Percentiles rank a stretch among this genome's conserved stretches.
These are phyloP conservation scores for Sebastes alutus DNA, from an alignment of 2,797 vertebrate species.

Conservation along the genomic window DNA sequence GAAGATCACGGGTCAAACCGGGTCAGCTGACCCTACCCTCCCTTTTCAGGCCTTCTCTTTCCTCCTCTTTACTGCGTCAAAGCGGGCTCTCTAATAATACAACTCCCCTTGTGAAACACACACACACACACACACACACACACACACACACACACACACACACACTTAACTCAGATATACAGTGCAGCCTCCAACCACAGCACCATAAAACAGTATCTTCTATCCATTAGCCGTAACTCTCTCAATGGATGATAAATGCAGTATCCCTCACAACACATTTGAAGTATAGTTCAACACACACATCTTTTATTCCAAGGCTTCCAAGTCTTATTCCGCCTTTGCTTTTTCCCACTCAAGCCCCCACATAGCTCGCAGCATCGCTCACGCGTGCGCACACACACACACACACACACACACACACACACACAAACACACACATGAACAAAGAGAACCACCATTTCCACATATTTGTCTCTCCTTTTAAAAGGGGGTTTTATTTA, in stretches of 20 bases:
- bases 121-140: constrained; percentile 26
- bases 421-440: constrained; percentile 64
- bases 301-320: constrained; percentile 66
- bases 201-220: constrained; percentile 61
- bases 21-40: constrained; percentile 74
- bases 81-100: constrained; percentile 71
- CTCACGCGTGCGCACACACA: neutral
- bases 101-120: constrained; percentile 62
- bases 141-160: constrained; percentile 30
- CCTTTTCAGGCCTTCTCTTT: constrained; percentile 65
- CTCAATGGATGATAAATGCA: constrained; percentile 63
- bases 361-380: constrained; percentile 58
- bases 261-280: constrained; percentile 62
- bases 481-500: constrained; percentile 88
- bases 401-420: constrained; percentile 13
- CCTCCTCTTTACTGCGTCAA: constrained; percentile 73
- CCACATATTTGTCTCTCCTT: constrained; percentile 87
- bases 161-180: constrained; percentile 45
- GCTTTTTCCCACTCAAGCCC: constrained; percentile 64
- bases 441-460: constrained; percentile 80
- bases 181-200: constrained; percentile 55
- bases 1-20: constrained; percentile 77
- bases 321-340: constrained; percentile 63
- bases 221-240: constrained; percentile 69
- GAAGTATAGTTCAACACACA: constrained; percentile 61